phyloP scores from a whole-genome alignment of 2,888 invertebrate species.

The Hololepta plana region DNA sequence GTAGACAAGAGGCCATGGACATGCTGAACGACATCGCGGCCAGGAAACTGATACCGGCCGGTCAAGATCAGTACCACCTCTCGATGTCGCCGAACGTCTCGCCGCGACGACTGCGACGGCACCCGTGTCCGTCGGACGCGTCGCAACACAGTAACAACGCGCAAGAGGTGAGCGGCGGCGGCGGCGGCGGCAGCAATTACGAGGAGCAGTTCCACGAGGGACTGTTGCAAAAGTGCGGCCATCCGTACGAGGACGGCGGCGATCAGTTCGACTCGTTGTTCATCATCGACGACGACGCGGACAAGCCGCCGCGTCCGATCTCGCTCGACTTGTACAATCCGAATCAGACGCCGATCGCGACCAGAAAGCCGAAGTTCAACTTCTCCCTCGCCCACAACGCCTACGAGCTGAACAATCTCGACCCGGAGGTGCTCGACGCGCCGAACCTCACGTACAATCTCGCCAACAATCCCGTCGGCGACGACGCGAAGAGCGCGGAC shows the following conservation, averaged over 20 bases:
- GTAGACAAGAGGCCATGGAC: constrained; percentile 66
- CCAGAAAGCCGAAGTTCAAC: constrained; percentile 51
- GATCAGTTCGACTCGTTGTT: constrained; percentile 26
- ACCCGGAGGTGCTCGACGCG: constrained; percentile 44
- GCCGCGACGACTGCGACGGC: constrained; percentile 27
- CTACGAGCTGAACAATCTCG: constrained; percentile 45
- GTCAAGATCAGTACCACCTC: constrained; percentile 13
- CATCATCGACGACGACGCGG: constrained; percentile 24
- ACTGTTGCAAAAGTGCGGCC: constrained; percentile 20
- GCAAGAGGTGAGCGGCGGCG: not conserved
- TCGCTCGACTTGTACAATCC: constrained; percentile 46
- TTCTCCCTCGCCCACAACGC: constrained; percentile 46
- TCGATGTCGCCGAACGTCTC: constrained; percentile 42
- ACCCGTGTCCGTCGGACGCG: constrained; percentile 28
- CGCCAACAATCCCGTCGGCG: constrained; percentile 25
- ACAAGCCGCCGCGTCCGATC: constrained; percentile 33
- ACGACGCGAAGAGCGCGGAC: constrained; percentile 19
- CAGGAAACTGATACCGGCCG: constrained; percentile 49
- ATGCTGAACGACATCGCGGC: constrained; percentile 69
- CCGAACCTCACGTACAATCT: constrained; percentile 30
- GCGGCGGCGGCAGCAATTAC: constrained; percentile 15
- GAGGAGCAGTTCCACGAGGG: constrained; percentile 29
- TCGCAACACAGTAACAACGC: constrained; percentile 15
- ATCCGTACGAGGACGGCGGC: constrained; percentile 22
- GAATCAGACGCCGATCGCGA: constrained; percentile 37